A percentile compares a stretch with the other conserved stretches of the same genome.
Conservation (phyloP, 2,888 invertebrate genomes). For the Stenodema calcarata region DNA sequence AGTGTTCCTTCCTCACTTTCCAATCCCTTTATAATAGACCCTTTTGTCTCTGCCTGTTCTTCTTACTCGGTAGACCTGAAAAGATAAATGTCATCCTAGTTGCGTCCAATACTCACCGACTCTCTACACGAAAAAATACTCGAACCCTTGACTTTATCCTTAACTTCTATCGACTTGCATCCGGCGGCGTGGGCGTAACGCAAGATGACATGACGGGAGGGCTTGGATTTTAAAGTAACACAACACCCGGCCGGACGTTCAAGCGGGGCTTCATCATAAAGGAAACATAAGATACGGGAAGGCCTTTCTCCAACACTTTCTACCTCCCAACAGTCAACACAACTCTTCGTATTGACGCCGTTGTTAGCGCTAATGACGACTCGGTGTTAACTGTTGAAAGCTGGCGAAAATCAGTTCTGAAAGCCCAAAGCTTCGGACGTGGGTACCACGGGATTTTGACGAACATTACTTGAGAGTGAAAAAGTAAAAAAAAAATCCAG, state of each 20-base stretch:
- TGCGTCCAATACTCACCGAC: too few relatives aligned
- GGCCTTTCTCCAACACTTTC: slow-evolving; percentile 11
- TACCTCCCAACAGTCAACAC: not conserved
- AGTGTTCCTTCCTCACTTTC: too few relatives aligned
- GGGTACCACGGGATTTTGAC: too few relatives aligned
- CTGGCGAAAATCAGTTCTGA: not conserved
- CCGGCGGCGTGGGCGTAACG: not conserved
- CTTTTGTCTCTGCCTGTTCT: too few relatives aligned
- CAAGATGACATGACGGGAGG: not conserved
- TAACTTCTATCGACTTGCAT: not conserved
- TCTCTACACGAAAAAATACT: too few relatives aligned
- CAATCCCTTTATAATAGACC: too few relatives aligned
- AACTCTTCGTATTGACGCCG: not conserved
- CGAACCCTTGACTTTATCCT: not conserved
- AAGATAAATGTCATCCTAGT: too few relatives aligned
- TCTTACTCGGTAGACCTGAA: too few relatives aligned
- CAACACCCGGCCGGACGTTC: not conserved
- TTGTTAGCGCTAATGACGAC: not conserved
- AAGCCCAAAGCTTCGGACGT: not conserved
- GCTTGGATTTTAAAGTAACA: not conserved
- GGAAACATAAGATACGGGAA: slow-evolving; percentile 21
- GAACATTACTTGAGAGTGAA: too few relatives aligned
- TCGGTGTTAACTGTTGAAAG: not conserved
- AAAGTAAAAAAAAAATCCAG: too few relatives aligned
- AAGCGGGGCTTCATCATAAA: not conserved